Conservation (phyloP, 2,113 vertebrate species). For the Pyxicephalus adspersus region DNA sequence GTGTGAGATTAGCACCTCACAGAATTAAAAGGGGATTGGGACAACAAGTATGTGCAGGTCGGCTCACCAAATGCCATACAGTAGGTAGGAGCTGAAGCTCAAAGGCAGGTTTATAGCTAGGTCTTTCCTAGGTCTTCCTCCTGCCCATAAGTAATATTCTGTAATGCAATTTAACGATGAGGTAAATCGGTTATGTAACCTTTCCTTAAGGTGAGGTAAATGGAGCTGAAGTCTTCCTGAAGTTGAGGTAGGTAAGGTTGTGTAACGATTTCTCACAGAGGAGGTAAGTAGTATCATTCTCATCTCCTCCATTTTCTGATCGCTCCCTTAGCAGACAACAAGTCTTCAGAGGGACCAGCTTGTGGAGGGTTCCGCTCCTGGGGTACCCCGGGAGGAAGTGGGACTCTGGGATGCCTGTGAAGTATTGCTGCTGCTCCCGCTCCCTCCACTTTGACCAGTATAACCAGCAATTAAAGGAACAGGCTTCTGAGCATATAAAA, state of each 20-base stretch:
- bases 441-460: constrained; percentile 70
- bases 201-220: constrained; percentile 50
- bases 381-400: constrained; percentile 78
- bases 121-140: constrained; percentile 9
- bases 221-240: constrained; percentile 50
- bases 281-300: constrained; percentile 50
- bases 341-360: constrained; percentile 78
- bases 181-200: constrained; percentile 50
- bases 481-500: constrained; percentile 81
- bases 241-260: constrained; percentile 57
- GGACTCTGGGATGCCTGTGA: constrained; percentile 79
- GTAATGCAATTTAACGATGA: constrained; percentile 50
- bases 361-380: constrained; percentile 78
- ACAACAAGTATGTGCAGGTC: constrained; percentile 6
- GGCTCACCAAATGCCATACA: constrained; percentile 24
- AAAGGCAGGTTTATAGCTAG: neutral
- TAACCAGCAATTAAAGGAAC: constrained; percentile 75
- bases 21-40: neutral
- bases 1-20: neutral
- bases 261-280: constrained; percentile 52
- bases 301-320: neutral
- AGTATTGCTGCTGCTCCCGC: constrained; percentile 66
- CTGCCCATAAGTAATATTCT: constrained; percentile 33
- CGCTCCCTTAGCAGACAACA: neutral
- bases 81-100: constrained; percentile 21